A percentile compares a stretch with the other conserved stretches of the same genome.
Evolutionary conservation across 2,113 vertebrate species (phyloP).

Genomic region (Gavia stellata): DNA sequence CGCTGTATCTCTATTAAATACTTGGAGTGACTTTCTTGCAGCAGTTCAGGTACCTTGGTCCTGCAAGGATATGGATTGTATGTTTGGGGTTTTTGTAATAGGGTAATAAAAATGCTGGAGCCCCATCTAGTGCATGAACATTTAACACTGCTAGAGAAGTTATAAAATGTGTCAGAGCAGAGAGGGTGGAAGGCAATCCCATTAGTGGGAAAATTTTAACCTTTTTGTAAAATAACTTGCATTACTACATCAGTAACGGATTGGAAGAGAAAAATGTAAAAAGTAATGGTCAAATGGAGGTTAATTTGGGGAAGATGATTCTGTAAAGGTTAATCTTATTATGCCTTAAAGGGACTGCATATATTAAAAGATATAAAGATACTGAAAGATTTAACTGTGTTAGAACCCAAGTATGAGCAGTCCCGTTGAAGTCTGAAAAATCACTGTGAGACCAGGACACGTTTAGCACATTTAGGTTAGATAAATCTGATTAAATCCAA

Average conservation of each 20-base stretch:
- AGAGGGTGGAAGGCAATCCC: background rate
- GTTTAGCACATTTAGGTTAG: background rate
- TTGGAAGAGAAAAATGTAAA: background rate
- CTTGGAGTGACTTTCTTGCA: background rate
- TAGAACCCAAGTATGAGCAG: background rate
- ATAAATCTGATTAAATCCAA: background rate
- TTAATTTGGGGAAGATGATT: background rate
- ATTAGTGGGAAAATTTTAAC: background rate
- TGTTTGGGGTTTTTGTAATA: background rate
- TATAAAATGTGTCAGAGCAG: background rate
- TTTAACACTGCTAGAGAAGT: background rate
- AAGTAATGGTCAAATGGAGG: background rate
- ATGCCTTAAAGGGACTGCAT: background rate
- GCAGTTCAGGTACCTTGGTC: background rate
- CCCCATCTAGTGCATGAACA: background rate
- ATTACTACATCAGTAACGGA: background rate
- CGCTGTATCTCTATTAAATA: background rate
- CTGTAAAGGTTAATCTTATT: background rate
- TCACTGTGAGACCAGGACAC: background rate
- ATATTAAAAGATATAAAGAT: background rate
- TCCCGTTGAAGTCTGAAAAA: background rate
- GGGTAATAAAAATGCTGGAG: background rate
- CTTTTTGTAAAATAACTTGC: background rate
- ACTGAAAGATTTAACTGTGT: background rate
- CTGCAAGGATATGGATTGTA: background rate